Evolutionary conservation across 2,797 vertebrate species (phyloP), one percentile per base, ranked within the genome.

Genomic region (Phylloscopus collybita): DNA sequence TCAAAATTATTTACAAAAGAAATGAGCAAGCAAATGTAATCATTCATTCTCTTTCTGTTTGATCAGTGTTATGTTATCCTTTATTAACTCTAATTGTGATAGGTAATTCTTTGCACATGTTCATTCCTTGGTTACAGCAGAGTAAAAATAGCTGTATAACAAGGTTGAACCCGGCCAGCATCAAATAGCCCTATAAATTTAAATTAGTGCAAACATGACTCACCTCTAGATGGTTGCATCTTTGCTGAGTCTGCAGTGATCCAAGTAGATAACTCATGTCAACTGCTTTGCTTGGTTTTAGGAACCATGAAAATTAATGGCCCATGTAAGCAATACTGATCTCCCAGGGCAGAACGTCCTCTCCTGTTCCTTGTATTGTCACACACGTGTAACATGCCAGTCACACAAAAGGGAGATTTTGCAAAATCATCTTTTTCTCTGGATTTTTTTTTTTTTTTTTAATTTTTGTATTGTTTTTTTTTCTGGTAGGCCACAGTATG

Each of bases 401-500:
- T 74, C 51, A 38, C 23, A 61, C 26, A 25, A 16, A 51, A 36
- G 34, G 45, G 4, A 66, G 30, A 15, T 54, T 82, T 45, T 54
- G 42, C 51, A 70, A 85, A 73, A 49, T 1, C 10, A 5, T 15
- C 19, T 22, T 50, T 81, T 51, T 81, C 15, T 25, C 4, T 50
- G 13, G 11, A 4, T 50, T 26, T 5, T 50, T 79, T 66, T 47
- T 64, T 27, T 25, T 49, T 50, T 10, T 10, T 49, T 47, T 27
- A 34, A 34, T 4, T 53, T 75, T 66, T 45, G 56, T 53, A 7
- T 29, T 51, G 10, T 17, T 26, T 21, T 23, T 21, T 23, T 10
- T 21, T 22, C 30, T 73, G 89, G 32, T 42, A 99, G 99, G 95
- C 99, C 99, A 26, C 99, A 99, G 96, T 98, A 99, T 64, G 99